Evolutionary conservation across 2,888 invertebrate species (phyloP).

Genomic region (Cremastobaeus sp.): DNA sequence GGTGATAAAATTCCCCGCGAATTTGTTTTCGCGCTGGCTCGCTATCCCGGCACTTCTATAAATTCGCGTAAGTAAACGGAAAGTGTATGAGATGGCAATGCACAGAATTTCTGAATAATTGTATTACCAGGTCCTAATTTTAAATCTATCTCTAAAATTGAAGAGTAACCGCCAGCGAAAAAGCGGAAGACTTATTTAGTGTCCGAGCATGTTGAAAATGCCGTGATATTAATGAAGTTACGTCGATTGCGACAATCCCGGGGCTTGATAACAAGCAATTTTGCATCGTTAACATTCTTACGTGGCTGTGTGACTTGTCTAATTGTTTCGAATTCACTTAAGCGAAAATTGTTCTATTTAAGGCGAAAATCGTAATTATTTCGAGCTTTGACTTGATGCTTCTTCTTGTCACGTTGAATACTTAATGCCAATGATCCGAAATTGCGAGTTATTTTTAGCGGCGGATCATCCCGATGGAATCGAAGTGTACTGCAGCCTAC

Average conservation of each 20-base stretch:
- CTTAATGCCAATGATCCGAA: conserved; percentile 18
- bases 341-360: conserved; percentile 42
- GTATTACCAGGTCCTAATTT: too few relatives aligned
- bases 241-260: too few relatives aligned
- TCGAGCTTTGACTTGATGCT: conserved; percentile 36
- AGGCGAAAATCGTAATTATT: conserved; percentile 47
- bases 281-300: too few relatives aligned
- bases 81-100: conserved; percentile 12
- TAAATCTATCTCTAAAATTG: too few relatives aligned
- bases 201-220: too few relatives aligned
- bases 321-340: conserved; percentile 51
- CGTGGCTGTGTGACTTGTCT: conserved; percentile 36
- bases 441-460: conserved; percentile 44
- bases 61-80: conserved; percentile 45
- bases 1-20: conserved; percentile 69
- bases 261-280: too few relatives aligned
- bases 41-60: conserved; percentile 32
- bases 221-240: too few relatives aligned
- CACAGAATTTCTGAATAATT: conserved; percentile 21
- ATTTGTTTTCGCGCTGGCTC: conserved; percentile 29
- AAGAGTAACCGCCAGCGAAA: too few relatives aligned
- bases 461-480: conserved; percentile 5
- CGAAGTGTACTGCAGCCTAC: conserved; percentile 10
- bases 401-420: conserved; percentile 43
- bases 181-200: too few relatives aligned